Evolutionary conservation across 1,140 invertebrate species (phyloP).

Genomic region (Druon quercuslanigerum): DNA sequence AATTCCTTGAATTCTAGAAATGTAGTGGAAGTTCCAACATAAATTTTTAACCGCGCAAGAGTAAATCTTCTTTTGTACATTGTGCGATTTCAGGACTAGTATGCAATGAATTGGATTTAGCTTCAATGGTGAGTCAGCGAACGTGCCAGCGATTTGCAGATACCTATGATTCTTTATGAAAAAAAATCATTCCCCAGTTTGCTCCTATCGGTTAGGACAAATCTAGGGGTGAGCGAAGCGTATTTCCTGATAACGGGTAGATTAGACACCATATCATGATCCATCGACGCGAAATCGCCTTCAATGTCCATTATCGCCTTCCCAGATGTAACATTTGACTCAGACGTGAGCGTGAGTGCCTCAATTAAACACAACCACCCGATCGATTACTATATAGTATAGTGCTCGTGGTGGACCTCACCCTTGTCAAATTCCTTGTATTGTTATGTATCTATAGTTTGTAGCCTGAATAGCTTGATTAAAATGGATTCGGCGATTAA

Average conservation of each 20-base stretch:
- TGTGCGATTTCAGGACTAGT: too few relatives aligned
- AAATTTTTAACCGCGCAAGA: too few relatives aligned
- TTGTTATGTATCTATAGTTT: conserved; percentile 30
- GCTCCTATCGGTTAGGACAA: background rate
- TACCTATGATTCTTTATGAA: conserved; percentile 1
- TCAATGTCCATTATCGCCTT: conserved; percentile 20
- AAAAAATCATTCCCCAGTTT: conserved; percentile 25
- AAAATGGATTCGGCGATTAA: conserved; percentile 25
- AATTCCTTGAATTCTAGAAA: too few relatives aligned
- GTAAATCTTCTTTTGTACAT: too few relatives aligned
- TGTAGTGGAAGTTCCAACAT: too few relatives aligned
- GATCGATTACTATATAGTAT: conserved; percentile 23
- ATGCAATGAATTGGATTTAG: too few relatives aligned
- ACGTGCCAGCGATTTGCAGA: background rate
- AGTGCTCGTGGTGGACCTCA: background rate
- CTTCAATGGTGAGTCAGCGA: background rate
- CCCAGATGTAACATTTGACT: conserved; percentile 26
- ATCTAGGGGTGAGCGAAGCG: background rate
- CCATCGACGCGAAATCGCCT: conserved; percentile 25
- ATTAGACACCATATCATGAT: conserved; percentile 29
- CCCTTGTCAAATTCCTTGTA: conserved; percentile 11
- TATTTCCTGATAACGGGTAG: conserved; percentile 13
- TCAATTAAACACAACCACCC: conserved; percentile 21
- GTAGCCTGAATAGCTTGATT: conserved; percentile 20
- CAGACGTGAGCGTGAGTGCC: conserved; percentile 22